Percentiles rank a stretch among this genome's conserved stretches.
Evolutionary conservation across 2,888 invertebrate genomes (phyloP).

Genomic region (Metellina segmentata): DNA sequence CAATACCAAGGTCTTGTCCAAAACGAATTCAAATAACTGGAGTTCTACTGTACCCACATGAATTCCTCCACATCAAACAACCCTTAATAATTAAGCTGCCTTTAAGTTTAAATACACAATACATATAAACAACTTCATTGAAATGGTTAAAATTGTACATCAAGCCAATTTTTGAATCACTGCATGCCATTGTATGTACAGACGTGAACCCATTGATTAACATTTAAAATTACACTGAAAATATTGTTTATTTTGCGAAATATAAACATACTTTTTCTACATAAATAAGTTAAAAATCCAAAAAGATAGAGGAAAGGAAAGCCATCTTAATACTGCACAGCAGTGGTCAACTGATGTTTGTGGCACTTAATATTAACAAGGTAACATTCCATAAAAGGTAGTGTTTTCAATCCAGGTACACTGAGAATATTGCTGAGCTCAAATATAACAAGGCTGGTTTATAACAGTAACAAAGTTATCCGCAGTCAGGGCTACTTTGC

Average conservation of each 20-base stretch:
- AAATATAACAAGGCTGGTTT: slow-evolving; percentile 61
- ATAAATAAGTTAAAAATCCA: slow-evolving; percentile 36
- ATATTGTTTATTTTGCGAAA: background rate
- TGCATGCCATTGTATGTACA: background rate
- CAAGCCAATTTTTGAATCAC: no score
- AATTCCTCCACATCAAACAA: no score
- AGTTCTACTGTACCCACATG: no score
- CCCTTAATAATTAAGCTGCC: no score
- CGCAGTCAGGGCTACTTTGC: slow-evolving; percentile 17
- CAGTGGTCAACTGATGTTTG: slow-evolving; percentile 28
- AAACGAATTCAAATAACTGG: no score
- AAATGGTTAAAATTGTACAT: no score
- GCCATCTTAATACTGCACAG: slow-evolving; percentile 33
- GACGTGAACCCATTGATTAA: background rate
- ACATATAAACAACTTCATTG: no score
- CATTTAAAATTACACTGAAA: background rate
- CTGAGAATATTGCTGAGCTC: slow-evolving; percentile 29
- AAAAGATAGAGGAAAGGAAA: slow-evolving; percentile 12
- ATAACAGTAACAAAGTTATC: slow-evolving; percentile 55
- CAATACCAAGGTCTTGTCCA: no score
- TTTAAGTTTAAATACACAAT: no score
- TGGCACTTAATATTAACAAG: slow-evolving; percentile 19
- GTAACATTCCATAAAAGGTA: slow-evolving; percentile 58
- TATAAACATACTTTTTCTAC: slow-evolving; percentile 1
- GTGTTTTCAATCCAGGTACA: slow-evolving; percentile 60